A percentile compares a stretch with the other conserved stretches of the same genome.
Evolutionary conservation across 2,888 invertebrate genomes (phyloP).

Genomic region (Nipponacmea schrenckii): DNA sequence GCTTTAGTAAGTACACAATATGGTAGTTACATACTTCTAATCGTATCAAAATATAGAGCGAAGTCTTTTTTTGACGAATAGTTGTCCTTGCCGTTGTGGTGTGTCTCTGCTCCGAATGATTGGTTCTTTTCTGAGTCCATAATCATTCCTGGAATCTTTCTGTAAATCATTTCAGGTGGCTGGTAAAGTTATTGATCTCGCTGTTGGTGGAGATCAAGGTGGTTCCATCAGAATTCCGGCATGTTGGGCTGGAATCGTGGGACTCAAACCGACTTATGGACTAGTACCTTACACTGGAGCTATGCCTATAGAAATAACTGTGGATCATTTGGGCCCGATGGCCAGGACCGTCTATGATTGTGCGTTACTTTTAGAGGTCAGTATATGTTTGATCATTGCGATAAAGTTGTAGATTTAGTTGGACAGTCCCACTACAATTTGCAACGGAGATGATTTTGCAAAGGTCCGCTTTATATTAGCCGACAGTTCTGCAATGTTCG

Average conservation of each 20-base stretch:
- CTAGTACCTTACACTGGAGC: slow-evolving; percentile 63
- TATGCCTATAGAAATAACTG: slow-evolving; percentile 43
- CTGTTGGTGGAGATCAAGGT: slow-evolving; percentile 62
- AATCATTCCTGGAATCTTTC: no score
- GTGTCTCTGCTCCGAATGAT: no score
- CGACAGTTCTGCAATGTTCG: no score
- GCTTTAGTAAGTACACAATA: slow-evolving; percentile 40
- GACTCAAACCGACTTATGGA: slow-evolving; percentile 62
- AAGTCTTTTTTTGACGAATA: no score
- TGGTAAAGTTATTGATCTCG: slow-evolving; percentile 54
- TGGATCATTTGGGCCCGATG: slow-evolving; percentile 64
- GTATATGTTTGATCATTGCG: not conserved
- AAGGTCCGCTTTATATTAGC: no score
- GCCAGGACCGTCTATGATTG: slow-evolving; percentile 58
- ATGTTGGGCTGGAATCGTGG: slow-evolving; percentile 60
- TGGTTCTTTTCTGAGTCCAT: no score
- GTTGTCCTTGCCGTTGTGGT: no score
- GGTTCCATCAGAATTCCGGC: slow-evolving; percentile 63
- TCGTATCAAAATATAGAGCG: no score
- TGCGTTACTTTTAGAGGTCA: slow-evolving; percentile 60
- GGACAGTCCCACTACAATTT: no score
- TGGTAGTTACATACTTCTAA: no score
- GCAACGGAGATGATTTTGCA: no score
- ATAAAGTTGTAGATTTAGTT: no score
- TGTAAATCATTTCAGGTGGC: slow-evolving; percentile 41